Conservation (phyloP, 2,113 vertebrate genomes). For the Tretioscincus oriximinensis region DNA sequence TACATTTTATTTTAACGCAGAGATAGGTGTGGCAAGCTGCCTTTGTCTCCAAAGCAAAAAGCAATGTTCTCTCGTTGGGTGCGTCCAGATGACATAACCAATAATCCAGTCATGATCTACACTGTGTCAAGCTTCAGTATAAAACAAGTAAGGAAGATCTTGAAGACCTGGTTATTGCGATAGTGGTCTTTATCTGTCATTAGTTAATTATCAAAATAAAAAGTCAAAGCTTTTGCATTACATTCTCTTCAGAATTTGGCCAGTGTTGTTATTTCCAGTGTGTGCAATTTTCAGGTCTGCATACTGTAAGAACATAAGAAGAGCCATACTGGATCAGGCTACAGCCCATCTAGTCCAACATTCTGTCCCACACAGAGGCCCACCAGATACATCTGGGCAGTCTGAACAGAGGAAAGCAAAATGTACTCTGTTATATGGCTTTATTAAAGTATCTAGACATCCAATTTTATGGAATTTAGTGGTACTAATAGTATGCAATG, state of each 20-base stretch:
- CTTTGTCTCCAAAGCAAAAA: conserved; percentile 94
- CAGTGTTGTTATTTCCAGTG: not conserved
- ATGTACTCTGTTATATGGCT: no score
- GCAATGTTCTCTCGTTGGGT: conserved; percentile 95
- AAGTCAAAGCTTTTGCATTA: not conserved
- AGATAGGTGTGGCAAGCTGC: conserved; percentile 90
- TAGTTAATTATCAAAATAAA: not conserved
- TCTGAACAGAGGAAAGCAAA: no score
- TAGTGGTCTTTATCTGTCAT: not conserved
- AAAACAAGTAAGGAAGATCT: conserved; percentile 84
- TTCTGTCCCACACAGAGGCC: no score
- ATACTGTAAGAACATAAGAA: no score
- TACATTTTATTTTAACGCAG: conserved; percentile 62
- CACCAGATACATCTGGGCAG: no score
- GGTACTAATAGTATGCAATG: no score
- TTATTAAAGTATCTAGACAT: no score
- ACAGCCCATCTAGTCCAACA: no score
- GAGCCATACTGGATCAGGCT: no score
- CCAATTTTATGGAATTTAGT: not conserved
- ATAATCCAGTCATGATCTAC: conserved; percentile 96
- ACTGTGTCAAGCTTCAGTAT: conserved; percentile 99
- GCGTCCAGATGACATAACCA: conserved; percentile 90
- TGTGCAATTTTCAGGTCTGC: not conserved
- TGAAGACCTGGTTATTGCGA: not conserved
- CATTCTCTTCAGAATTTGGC: not conserved